Evolutionary conservation across 1,140 invertebrate genomes (phyloP), one percentile per base, ranked within the genome.

Genomic region (Glossosoma conforme): DNA sequence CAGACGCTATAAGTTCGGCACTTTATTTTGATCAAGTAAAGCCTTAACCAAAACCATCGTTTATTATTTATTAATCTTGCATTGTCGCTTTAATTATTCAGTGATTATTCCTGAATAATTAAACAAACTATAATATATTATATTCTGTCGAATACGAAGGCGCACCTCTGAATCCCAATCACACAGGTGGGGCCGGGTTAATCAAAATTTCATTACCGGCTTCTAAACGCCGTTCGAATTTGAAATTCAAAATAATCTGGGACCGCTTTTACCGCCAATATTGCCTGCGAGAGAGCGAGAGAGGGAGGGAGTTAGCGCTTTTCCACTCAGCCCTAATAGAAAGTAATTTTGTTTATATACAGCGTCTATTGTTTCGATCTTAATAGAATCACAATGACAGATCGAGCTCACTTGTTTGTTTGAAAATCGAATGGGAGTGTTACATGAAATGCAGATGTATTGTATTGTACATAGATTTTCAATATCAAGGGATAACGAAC

Each of bases 121-220:
- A n/a, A n/a, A n/a, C n/a, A n/a, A n/a, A n/a, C n/a, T n/a, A n/a
- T n/a, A n/a, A n/a, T n/a, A n/a, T n/a, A n/a, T n/a, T n/a, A n/a
- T n/a, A n/a, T n/a, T n/a, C n/a, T n/a, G n/a, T n/a, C n/a, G n/a
- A n/a, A n/a, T n/a, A n/a, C 40, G 21, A 24, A 25, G 19, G 40
- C 14, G 30, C 33, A 46, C 37, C 44, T 46, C 37, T 37, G 22
- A n/a, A 46, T 36, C 37, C 37, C 18, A 35, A 46, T 36, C 44
- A 35, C 44, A 46, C 22, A 35, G 44, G 44, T 46, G 44, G 44
- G n/a, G 17, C 36, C 24, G 24, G 32, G 46, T 49, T 32, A 41
- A 49, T 49, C 46, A 49, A 49, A 49, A 41, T 49, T 49, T 49
- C 37, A 49, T 49, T 32, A 20, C 28, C 25, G 25, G 17, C 14